Percentiles rank a stretch among this genome's conserved stretches.
These are phyloP conservation scores for Nesogale talazaci DNA, from an alignment of 2,113 vertebrate genomes.

Conservation along the genomic window DNA sequence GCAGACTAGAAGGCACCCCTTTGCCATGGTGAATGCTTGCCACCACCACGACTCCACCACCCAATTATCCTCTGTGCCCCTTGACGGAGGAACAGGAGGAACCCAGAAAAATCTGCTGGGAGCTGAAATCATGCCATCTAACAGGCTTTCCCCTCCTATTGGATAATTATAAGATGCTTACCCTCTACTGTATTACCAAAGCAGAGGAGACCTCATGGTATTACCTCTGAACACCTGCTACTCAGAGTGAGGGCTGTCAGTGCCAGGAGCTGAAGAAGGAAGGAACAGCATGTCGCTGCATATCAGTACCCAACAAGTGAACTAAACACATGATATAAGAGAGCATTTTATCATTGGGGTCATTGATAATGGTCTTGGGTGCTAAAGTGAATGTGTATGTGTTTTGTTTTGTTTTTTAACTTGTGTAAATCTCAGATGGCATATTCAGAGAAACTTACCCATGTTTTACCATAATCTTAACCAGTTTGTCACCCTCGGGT, in stretches of 20 bases:
- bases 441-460: not conserved
- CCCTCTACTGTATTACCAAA: not conserved
- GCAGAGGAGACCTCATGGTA: not conserved
- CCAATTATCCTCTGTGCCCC: no score
- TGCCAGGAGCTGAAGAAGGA: not conserved
- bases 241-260: not conserved
- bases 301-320: slow-evolving; percentile 23
- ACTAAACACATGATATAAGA: not conserved
- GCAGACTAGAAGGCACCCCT: no score
- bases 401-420: not conserved
- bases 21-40: no score
- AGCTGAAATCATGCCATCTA: no score
- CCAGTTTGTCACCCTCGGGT: slow-evolving; percentile 10
- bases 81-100: no score
- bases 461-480: slow-evolving; percentile 43
- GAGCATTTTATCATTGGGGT: not conserved
- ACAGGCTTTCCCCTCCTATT: not conserved
- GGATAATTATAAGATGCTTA: not conserved
- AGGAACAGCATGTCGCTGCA: not conserved
- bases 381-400: not conserved
- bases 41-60: no score
- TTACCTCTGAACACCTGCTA: not conserved
- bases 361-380: not conserved
- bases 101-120: no score
- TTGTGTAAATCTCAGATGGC: not conserved